phyloP scores from a whole-genome alignment of 1,140 invertebrate genomes.

The Agraylea sexmaculata region DNA sequence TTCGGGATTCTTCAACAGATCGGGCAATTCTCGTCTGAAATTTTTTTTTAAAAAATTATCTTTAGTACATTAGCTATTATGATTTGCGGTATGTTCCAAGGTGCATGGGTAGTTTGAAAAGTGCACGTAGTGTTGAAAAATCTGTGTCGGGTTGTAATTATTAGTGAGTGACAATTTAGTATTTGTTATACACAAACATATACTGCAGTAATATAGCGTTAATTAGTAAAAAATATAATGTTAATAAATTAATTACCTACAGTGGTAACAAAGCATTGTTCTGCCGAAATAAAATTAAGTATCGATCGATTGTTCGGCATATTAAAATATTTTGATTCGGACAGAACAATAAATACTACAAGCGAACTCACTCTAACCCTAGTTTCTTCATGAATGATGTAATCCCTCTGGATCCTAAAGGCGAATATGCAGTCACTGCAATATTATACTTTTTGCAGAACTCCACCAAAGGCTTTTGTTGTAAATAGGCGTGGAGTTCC shows the following conservation, averaged over 20 bases:
- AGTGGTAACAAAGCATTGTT: too few species aligned
- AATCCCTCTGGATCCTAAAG: constrained; percentile 58
- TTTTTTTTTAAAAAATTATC: constrained; percentile 37
- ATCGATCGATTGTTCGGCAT: too few species aligned
- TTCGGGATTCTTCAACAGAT: constrained; percentile 54
- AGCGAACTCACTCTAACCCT: constrained; percentile 30
- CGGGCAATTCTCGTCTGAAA: constrained; percentile 46
- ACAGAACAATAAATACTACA: too few species aligned
- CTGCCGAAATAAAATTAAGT: too few species aligned
- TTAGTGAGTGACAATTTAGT: too few species aligned
- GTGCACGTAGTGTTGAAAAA: constrained; percentile 1
- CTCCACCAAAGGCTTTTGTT: constrained; percentile 61
- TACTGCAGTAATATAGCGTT: too few species aligned
- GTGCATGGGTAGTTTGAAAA: background rate
- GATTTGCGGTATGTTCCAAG: background rate
- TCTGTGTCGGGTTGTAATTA: too few species aligned
- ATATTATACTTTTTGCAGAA: constrained; percentile 64
- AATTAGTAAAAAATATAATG: too few species aligned
- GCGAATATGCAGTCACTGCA: constrained; percentile 68
- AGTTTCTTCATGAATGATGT: constrained; percentile 32
- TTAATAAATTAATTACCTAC: too few species aligned
- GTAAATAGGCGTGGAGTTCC: constrained; percentile 72
- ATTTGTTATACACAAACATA: too few species aligned
- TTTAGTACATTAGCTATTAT: constrained; percentile 33
- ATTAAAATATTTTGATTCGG: too few species aligned